Evolutionary conservation across 2,797 vertebrate genomes (phyloP), one percentile per base, ranked within the genome.

Genomic region (Carapus acus): DNA sequence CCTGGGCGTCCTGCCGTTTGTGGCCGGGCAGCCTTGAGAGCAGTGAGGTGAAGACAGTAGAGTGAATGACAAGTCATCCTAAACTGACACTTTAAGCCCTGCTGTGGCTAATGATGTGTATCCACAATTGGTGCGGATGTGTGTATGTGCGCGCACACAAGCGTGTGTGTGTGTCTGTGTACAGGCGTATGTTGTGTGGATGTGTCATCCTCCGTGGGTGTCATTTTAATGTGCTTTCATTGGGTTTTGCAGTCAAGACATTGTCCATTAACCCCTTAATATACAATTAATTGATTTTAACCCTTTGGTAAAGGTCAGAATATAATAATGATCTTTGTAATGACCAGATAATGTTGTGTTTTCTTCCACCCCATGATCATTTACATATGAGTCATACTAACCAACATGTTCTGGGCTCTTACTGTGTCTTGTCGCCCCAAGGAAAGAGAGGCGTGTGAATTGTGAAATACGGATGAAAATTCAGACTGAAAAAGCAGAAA

Each of bases 191-290:
- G 62, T 67, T 38, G 63, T 70, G 64, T 51, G 58, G 49, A 29
- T 58, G 62, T 69, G 68, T 74, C 71, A 74, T 76, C 72, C 21
- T 79, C 75, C 74, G 62, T 74, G 77, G 73, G 77, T 74, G 73
- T 72, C 55, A 23, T 66, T 79, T 83, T 85, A 83, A 88, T 86
- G 81, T 80, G 71, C 75, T 85, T 81, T 84, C 81, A 86, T 87
- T 84, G 71, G 72, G 62, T 76, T 77, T 73, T 63, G 78, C 63
- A 78, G 78, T 80, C 77, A 82, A 84, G 80, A 74, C 82, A 85
- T 83, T 81, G 81, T 61, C 82, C 86, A 85, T 88, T 88, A 87
- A 82, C 74, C 67, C 42, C 74, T 73, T 87, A 86, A 86, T 84
- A 82, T 75, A 74, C 74, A 78, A 79, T 71, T 81, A 85, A 88